Base-by-base conservation (phyloP, 2,888 invertebrate species). In the Melinaea menophilus region DNA sequence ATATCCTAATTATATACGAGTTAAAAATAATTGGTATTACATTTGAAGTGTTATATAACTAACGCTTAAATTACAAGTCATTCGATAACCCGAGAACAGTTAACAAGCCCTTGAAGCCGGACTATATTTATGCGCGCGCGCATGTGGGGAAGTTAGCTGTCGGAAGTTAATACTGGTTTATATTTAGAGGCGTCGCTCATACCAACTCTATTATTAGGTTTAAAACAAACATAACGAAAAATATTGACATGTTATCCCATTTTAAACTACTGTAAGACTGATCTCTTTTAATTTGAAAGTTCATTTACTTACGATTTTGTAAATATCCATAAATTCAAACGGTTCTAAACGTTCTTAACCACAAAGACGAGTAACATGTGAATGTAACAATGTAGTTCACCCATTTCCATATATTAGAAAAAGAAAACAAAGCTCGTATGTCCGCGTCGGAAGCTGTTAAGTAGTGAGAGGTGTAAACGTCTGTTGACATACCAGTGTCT, bases 391-490 rank as follows among this genome's bases (percentile, higher is more conserved):
- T 51, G 51, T 51, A 51, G 51, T 51, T 51, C 51, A 51, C 51
- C 57, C 61, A 62, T 57, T 57, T 62, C 34, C 61, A 56, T 56
- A 58, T 46, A 57, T 58, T 33, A 33, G 57, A 54, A 54, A 56
- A 51, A 57, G 57, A 62, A 56, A 57, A 62, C 57, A 58, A 56
- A 45, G 51, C 47, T 46, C 33, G 57, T 45, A 22, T 51, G 33
- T 56, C 37, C 31, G n/a, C 4, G 4, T 34, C 56, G 5, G 47
- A 33, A 46, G 63, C 33, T 41, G 59, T 59, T 55, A 64, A 68
- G 46, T 57, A 62, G 69, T 56, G 69, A 69, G 67, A 69, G 69
- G 65, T 69, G 67, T 59, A 62, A 65, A 62, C 48, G 64, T 57
- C 35, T 51, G 58, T 68, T 62, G 66, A 70, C 65, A 67, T 58